Evolutionary conservation across 2,113 vertebrate species (phyloP).

Genomic region (Mustelus asterias): DNA sequence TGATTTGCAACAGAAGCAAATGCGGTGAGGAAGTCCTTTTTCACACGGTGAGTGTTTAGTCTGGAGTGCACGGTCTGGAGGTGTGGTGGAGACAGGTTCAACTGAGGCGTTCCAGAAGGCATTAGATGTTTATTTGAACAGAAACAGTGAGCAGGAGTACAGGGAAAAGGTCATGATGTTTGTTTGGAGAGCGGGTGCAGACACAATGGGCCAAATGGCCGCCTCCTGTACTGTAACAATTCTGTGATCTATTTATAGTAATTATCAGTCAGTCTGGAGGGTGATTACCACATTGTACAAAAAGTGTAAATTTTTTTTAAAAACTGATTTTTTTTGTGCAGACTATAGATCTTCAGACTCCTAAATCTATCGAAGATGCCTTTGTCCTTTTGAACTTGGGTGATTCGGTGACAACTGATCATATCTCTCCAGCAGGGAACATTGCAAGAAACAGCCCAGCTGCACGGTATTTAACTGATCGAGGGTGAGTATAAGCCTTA

Average conservation of each 20-base stretch:
- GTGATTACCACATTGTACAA: background rate
- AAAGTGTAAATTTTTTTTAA: background rate
- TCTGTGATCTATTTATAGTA: background rate
- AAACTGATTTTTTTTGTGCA: slow-evolving; percentile 47
- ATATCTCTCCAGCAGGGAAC: slow-evolving; percentile 96
- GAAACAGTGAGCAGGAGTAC: too few relatives aligned
- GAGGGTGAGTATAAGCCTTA: slow-evolving; percentile 62
- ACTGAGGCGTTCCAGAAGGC: too few relatives aligned
- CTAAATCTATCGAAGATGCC: slow-evolving; percentile 69
- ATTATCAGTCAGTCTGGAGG: background rate
- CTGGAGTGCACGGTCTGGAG: too few relatives aligned
- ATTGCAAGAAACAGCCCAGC: slow-evolving; percentile 89
- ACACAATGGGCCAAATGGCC: too few relatives aligned
- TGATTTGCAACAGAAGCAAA: too few relatives aligned
- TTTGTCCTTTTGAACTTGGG: slow-evolving; percentile 85
- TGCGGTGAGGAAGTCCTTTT: too few relatives aligned
- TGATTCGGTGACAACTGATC: slow-evolving; percentile 95
- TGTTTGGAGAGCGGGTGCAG: too few relatives aligned
- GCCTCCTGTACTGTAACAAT: too few relatives aligned
- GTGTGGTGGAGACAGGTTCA: too few relatives aligned
- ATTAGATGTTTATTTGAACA: too few relatives aligned
- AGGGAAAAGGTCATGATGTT: too few relatives aligned
- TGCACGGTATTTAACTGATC: slow-evolving; percentile 77
- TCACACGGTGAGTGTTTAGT: too few relatives aligned
- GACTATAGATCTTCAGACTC: slow-evolving; percentile 67